A percentile compares a stretch with the other conserved stretches of the same genome.
Conservation (phyloP, 2,888 invertebrate species). For the Drosophila silvestris region DNA sequence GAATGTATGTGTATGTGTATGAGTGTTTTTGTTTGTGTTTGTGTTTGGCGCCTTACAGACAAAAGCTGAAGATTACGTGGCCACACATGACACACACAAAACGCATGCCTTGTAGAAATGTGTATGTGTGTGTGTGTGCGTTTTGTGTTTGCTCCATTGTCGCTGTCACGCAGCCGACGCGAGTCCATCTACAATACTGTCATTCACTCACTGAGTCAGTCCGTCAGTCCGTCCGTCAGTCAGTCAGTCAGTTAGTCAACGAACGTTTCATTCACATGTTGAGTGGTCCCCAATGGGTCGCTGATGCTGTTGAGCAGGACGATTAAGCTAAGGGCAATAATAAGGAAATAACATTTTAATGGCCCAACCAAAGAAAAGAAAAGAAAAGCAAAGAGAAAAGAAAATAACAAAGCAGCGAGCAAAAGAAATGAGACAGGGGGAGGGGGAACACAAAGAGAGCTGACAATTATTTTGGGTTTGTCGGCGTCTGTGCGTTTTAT, state of each 20-base stretch:
- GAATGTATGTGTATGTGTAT: not conserved
- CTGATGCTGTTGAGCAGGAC: slow-evolving; percentile 57
- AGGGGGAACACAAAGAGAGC: slow-evolving; percentile 15
- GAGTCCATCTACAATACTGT: slow-evolving; percentile 15
- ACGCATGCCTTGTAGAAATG: slow-evolving; percentile 63
- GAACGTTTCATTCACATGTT: slow-evolving; percentile 42
- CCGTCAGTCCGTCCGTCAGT: slow-evolving; percentile 25
- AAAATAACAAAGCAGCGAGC: slow-evolving; percentile 6
- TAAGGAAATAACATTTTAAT: slow-evolving; percentile 82
- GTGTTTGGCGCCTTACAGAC: slow-evolving; percentile 45
- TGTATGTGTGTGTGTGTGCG: not conserved
- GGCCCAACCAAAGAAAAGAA: slow-evolving; percentile 34
- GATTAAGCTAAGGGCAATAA: slow-evolving; percentile 78
- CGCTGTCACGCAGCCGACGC: slow-evolving; percentile 58
- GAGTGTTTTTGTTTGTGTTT: slow-evolving; percentile 6
- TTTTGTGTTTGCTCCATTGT: slow-evolving; percentile 54
- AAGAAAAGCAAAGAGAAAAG: slow-evolving; percentile 28
- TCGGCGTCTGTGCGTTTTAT: slow-evolving; percentile 16
- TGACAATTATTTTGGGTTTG: slow-evolving; percentile 46
- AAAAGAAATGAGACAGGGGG: not conserved
- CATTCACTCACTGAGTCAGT: slow-evolving; percentile 12
- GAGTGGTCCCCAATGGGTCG: slow-evolving; percentile 41
- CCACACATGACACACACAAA: slow-evolving; percentile 39
- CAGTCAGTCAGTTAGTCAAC: slow-evolving; percentile 25
- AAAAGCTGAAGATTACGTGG: slow-evolving; percentile 52